Evolutionary conservation across 2,113 vertebrate genomes (phyloP).

Genomic region (Neodon shergylaensis): DNA sequence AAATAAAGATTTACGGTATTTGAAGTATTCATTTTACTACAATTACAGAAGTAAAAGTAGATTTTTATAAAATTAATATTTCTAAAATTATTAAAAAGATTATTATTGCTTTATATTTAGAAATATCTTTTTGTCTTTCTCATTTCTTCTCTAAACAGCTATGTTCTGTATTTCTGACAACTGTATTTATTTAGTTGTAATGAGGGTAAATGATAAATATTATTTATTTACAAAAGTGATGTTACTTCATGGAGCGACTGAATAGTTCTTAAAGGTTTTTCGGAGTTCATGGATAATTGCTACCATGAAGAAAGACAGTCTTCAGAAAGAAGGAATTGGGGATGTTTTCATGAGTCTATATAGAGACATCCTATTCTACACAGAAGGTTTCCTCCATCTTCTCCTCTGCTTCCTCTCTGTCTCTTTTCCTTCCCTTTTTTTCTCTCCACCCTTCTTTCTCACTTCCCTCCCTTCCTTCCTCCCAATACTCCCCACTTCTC

Average conservation of each 20-base stretch:
- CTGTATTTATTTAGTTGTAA: neutral
- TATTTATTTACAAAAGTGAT: neutral
- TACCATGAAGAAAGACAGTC: neutral
- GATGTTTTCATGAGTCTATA: neutral
- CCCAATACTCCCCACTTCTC: neutral
- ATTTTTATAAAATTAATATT: neutral
- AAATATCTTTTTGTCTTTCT: neutral
- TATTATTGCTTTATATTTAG: neutral
- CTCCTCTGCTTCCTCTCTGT: rapidly evolving
- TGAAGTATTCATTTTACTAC: neutral
- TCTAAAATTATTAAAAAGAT: neutral
- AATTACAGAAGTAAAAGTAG: neutral
- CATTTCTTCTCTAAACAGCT: conserved; percentile 5
- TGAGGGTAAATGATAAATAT: neutral
- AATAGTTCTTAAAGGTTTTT: neutral
- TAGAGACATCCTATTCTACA: neutral
- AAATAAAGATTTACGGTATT: neutral
- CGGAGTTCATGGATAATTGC: neutral
- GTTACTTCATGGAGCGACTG: neutral
- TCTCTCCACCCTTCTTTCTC: neutral
- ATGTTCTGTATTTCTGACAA: neutral
- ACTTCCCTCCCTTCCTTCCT: neutral
- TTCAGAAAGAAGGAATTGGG: neutral
- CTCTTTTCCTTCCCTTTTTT: rapidly evolving
- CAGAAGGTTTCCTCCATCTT: neutral